Conservation (phyloP, 1,140 invertebrate genomes). For the Pentalonia nigronervosa region DNA sequence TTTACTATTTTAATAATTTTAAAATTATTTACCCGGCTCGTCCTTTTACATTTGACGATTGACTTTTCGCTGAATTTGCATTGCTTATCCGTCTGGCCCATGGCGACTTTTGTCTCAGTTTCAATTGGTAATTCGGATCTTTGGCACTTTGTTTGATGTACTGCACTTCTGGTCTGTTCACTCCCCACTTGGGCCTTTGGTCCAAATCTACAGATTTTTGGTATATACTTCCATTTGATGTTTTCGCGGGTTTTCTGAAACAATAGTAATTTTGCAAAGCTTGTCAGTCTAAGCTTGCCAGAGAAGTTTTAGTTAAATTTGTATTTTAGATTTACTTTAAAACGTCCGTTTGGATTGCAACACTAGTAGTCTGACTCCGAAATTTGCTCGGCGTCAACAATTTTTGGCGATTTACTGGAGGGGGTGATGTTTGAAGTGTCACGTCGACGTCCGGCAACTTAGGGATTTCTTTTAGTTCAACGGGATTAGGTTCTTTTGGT, state of each 20-base stretch:
- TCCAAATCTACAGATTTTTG: constrained; percentile 48
- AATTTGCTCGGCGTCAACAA: constrained; percentile 47
- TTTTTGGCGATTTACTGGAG: constrained; percentile 16
- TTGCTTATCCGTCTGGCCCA: not conserved
- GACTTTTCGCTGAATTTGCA: constrained; percentile 15
- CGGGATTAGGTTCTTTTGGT: not conserved
- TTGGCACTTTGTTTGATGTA: constrained; percentile 81
- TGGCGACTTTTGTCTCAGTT: constrained; percentile 65
- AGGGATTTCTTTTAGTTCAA: not conserved
- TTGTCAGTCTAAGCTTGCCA: not conserved
- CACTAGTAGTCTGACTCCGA: constrained; percentile 33
- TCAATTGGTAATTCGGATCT: constrained; percentile 75
- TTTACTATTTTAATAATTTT: not conserved
- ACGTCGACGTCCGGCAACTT: constrained; percentile 31
- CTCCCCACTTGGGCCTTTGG: constrained; percentile 72
- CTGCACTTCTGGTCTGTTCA: constrained; percentile 73
- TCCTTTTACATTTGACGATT: not conserved
- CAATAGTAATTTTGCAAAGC: not conserved
- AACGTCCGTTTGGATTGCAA: constrained; percentile 35
- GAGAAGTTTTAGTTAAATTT: not conserved
- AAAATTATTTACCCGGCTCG: not conserved
- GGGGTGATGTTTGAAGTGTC: constrained; percentile 29
- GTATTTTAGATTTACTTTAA: constrained; percentile 24
- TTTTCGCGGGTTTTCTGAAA: constrained; percentile 7
- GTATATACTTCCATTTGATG: not conserved